Base-by-base conservation (phyloP, 2,888 invertebrate species). In the Drosophila longiperda region DNA sequence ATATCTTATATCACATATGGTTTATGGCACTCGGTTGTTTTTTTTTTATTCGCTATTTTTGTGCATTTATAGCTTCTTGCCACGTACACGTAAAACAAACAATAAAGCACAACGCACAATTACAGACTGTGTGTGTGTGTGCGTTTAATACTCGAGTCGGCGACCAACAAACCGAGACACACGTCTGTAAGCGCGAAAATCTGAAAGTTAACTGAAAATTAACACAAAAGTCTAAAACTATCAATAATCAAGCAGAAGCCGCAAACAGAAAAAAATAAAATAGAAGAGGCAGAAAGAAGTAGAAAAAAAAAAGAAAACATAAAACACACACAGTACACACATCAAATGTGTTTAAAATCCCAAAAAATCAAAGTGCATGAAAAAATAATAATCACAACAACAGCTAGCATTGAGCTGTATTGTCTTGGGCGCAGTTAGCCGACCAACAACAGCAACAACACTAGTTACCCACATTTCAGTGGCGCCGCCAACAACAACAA, bases 341-440 rank as follows among this genome's bases (percentile, higher is more conserved):
- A 76, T 73, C 66, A 78, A 83, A 77, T 76, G 80, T 84, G 77
- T 80, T 82, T 83, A 75, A 88, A 91, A 91, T 91, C 90, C 91
- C 90, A 91, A 91, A 91, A 91, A 91, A 90, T 89, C 91, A 91
- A 91, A 91, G 78, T 91, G 90, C 91, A 91, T 91, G 91, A 91
- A 91, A 91, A 91, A 91, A 91, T 91, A 91, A 91, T 91, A 90
- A 91, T 91, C 84, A 89, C 82, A 82, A 77, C 80, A 76, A 73
- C 72, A 66, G 67, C 68, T 64, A 75, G 57, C 65, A 67, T 60
- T 52, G 54, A 74, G 67, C 66, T 38, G 32, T 45, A 55, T 55
- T 36, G 36, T 59, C 67, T 59, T 63, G 29, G 73, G 57, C 66
- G 76, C 75, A 77, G 77, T 67, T 72, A 73, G 72, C 50, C 67